A percentile compares a stretch with the other conserved stretches of the same genome.
phyloP scores from a whole-genome alignment of 2,113 vertebrate species.

The Opisthocomus hoazin region DNA sequence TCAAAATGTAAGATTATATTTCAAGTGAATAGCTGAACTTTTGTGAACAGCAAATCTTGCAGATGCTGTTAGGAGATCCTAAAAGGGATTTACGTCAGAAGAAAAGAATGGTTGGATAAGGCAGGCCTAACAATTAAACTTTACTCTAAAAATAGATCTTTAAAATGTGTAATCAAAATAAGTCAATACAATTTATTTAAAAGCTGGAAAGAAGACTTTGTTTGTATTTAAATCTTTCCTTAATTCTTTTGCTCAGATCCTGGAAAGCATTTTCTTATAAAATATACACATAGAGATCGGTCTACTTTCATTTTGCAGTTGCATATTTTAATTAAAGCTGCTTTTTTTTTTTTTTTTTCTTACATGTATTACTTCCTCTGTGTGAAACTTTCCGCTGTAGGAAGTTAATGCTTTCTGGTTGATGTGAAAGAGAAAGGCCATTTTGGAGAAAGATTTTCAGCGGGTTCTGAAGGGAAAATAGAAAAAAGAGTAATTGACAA shows the following conservation, averaged over 20 bases:
- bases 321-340: neutral
- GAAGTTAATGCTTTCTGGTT: neutral
- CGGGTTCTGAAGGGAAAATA: neutral
- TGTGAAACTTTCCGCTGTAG: neutral
- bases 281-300: neutral
- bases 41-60: neutral
- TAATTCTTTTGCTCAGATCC: neutral
- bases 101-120: neutral
- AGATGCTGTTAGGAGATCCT: neutral
- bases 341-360: neutral
- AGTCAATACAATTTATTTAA: neutral
- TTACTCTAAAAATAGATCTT: neutral
- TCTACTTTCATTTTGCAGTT: conserved; percentile 6
- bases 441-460: neutral
- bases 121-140: neutral
- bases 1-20: neutral
- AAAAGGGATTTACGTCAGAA: neutral
- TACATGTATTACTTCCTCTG: neutral
- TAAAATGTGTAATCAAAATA: neutral
- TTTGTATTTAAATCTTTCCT: conserved; percentile 4
- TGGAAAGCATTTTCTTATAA: neutral
- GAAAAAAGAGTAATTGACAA: neutral
- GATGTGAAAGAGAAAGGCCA: neutral
- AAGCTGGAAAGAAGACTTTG: neutral
- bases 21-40: neutral